phyloP scores from a whole-genome alignment of 2,113 vertebrate genomes.

The Pseudonaja textilis region DNA sequence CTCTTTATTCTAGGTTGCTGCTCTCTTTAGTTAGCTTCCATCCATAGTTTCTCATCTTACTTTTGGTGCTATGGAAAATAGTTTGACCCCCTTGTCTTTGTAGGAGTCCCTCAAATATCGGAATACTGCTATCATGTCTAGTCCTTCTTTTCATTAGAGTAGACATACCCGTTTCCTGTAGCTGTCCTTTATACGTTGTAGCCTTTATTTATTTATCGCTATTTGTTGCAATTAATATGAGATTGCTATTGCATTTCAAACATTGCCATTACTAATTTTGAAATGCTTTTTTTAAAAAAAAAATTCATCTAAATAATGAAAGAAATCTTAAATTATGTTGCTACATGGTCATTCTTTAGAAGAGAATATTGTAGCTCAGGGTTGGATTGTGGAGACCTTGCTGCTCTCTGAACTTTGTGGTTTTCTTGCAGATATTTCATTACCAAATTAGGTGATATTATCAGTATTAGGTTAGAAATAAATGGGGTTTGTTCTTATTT shows the following conservation, averaged over 20 bases:
- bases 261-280: neutral
- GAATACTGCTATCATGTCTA: no score
- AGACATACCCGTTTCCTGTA: no score
- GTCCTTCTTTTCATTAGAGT: no score
- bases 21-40: no score
- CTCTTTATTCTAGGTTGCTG: no score
- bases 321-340: neutral
- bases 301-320: neutral
- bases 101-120: no score
- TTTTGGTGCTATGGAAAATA: no score
- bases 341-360: neutral
- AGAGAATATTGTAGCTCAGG: neutral
- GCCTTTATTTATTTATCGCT: neutral
- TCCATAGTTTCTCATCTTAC: no score
- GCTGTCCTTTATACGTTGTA: no score
- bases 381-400: neutral
- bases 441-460: neutral
- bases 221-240: neutral
- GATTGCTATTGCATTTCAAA: neutral
- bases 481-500: neutral
- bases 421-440: neutral
- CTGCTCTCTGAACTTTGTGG: neutral
- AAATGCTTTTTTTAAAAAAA: neutral
- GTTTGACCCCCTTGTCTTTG: no score
- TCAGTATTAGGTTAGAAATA: neutral